Percentiles rank a stretch among this genome's conserved stretches.
These are phyloP conservation scores for Bettongia penicillata DNA, from an alignment of 2,113 vertebrate species.

Conservation along the genomic window DNA sequence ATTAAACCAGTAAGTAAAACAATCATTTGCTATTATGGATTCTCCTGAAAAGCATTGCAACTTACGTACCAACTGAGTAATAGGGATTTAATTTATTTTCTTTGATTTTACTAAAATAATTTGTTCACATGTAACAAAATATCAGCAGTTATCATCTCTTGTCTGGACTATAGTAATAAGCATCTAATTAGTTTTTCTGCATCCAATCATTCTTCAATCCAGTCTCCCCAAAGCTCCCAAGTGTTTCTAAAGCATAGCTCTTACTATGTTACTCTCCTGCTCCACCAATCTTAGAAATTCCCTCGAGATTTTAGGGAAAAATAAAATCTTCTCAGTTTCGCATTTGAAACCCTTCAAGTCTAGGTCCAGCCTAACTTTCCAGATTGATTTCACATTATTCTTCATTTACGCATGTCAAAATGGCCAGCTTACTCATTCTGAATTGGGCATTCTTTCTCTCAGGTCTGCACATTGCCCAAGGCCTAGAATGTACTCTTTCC, in stretches of 20 bases:
- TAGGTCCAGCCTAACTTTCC: not conserved
- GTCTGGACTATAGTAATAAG: not conserved
- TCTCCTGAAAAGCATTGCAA: not conserved
- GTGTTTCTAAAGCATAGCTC: not conserved
- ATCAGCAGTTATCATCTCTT: not conserved
- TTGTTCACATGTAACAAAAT: not conserved
- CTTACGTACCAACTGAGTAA: not conserved
- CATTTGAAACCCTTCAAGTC: not conserved
- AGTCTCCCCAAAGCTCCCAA: not conserved
- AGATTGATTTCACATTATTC: not conserved
- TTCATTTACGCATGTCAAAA: not conserved
- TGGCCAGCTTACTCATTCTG: not conserved
- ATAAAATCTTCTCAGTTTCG: not conserved
- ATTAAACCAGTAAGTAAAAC: not conserved
- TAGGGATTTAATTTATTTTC: not conserved
- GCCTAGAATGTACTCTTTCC: not conserved
- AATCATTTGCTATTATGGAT: not conserved
- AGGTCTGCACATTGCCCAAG: not conserved
- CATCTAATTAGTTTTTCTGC: not conserved
- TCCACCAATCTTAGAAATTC: not conserved
- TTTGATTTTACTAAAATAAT: not conserved
- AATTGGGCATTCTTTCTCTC: not conserved
- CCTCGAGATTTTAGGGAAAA: not conserved
- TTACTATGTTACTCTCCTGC: not conserved
- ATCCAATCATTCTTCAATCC: not conserved